phyloP scores from a whole-genome alignment of 2,888 invertebrate species.

The Drosophila nigricruria region DNA sequence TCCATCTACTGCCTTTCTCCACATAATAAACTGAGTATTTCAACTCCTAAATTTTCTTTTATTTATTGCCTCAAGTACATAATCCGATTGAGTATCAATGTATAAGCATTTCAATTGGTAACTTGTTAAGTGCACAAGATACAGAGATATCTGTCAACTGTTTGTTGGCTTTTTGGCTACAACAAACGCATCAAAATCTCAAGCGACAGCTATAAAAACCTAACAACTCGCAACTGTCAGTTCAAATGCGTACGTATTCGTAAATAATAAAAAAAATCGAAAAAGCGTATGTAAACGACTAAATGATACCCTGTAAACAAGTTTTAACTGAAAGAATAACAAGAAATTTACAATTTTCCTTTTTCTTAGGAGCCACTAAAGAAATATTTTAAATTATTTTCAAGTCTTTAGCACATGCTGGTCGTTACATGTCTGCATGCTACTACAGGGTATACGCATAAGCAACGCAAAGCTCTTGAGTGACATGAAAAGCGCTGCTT shows the following conservation, averaged over 20 bases:
- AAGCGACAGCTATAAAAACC: constrained; percentile 16
- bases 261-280: background rate
- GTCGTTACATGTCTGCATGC: background rate
- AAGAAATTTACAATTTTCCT: background rate
- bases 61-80: background rate
- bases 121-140: constrained; percentile 1
- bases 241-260: constrained; percentile 5
- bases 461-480: constrained; percentile 20
- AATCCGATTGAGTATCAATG: constrained; percentile 1
- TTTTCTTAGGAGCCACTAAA: background rate
- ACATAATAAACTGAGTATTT: background rate
- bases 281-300: background rate
- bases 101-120: constrained; percentile 2
- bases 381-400: background rate
- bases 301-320: background rate
- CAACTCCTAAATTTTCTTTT: background rate
- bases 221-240: constrained; percentile 27
- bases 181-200: constrained; percentile 11
- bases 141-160: constrained; percentile 16
- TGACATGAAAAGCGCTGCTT: constrained; percentile 43
- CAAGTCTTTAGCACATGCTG: background rate
- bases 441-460: background rate
- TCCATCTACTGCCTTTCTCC: background rate
- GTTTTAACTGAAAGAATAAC: too few relatives aligned
- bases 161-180: constrained; percentile 18